Evolutionary conservation across 2,113 vertebrate species (phyloP).

Genomic region (Colaptes auratus): DNA sequence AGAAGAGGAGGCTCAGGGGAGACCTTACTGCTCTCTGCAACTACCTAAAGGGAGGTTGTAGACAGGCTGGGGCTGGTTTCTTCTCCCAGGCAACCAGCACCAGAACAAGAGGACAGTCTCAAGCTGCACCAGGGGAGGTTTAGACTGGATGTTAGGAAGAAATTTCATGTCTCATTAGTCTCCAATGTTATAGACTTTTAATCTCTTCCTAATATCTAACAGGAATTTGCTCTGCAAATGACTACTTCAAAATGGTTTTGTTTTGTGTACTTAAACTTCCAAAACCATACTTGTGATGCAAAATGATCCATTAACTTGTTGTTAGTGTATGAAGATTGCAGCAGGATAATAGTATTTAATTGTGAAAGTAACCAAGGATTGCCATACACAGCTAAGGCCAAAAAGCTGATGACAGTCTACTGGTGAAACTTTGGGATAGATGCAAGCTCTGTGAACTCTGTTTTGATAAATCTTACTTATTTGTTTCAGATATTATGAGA

Average conservation of each 20-base stretch:
- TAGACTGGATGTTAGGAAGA: no score
- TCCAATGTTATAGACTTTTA: background rate
- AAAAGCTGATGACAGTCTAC: background rate
- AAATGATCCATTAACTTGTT: background rate
- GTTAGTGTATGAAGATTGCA: background rate
- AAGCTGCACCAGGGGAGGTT: no score
- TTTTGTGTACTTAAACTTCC: background rate
- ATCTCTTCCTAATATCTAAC: background rate
- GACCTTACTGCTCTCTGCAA: no score
- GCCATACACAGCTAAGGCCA: background rate
- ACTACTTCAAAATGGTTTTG: background rate
- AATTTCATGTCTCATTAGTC: no score
- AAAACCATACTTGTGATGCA: background rate
- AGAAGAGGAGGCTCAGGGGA: no score
- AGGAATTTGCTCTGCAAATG: background rate
- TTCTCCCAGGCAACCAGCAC: no score
- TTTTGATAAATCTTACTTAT: background rate
- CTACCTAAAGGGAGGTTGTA: no score
- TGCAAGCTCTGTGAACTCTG: background rate
- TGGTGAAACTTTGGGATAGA: background rate
- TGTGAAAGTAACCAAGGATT: background rate
- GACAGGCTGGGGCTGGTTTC: no score
- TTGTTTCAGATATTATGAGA: slow-evolving; percentile 82
- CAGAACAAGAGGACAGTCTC: no score
- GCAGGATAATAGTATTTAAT: background rate